Evolutionary conservation across 2,888 invertebrate genomes (phyloP).

Genomic region (Tipula vernalis): DNA sequence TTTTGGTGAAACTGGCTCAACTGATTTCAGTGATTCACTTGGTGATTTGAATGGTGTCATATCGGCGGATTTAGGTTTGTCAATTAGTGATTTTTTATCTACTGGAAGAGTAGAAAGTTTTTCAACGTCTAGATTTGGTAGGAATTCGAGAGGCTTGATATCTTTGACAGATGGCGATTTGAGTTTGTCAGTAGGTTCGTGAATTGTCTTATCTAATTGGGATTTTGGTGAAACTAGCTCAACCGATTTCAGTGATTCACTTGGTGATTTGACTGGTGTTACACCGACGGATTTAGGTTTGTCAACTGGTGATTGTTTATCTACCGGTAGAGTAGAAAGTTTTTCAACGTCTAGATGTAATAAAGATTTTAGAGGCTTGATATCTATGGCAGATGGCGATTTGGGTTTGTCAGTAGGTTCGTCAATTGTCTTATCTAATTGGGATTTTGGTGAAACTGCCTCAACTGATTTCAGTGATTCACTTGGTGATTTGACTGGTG

Average conservation of each 20-base stretch:
- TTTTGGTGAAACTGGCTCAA: too few species aligned
- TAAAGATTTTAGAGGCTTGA: not conserved
- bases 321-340: not conserved
- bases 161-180: too few species aligned
- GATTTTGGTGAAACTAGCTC: not conserved
- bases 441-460: not conserved
- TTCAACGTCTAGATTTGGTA: too few species aligned
- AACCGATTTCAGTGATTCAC: not conserved
- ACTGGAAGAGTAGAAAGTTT: too few species aligned
- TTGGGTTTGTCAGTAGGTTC: not conserved
- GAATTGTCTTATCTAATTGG: not conserved
- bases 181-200: too few species aligned
- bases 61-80: too few species aligned
- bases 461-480: not conserved
- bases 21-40: too few species aligned
- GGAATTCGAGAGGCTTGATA: too few species aligned
- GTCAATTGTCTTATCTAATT: not conserved
- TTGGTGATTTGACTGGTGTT: not conserved
- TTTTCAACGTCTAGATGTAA: not conserved
- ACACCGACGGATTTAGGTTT: not conserved
- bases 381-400: not conserved
- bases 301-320: not conserved
- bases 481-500: not conserved
- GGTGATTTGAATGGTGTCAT: too few species aligned
- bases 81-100: too few species aligned